Evolutionary conservation across 2,888 invertebrate genomes (phyloP), one percentile per base, ranked within the genome.

Genomic region (Caenorhabditis afra): DNA sequence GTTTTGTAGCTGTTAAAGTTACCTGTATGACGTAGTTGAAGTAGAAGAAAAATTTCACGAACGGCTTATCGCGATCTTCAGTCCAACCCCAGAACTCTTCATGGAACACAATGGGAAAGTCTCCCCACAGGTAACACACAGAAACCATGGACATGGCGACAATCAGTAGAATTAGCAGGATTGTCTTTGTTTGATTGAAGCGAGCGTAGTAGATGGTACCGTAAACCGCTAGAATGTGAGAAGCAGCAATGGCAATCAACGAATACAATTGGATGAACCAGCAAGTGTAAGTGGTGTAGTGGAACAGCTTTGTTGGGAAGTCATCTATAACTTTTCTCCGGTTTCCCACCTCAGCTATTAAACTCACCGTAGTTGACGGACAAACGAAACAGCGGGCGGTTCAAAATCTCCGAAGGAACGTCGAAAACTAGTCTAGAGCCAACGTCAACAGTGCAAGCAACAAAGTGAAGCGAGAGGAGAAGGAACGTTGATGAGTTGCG

Each of bases 211-310:
- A 62, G 8, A 79, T 22, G 0, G 79, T 73, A 16, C 57, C 61
- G 22, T 79, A 79, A 14, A 79, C 79, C 1, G 79, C 79, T 0
- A 79, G 22, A 16, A 79, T 79, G 49, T 79, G 79, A 7, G 79
- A 79, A 18, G 62, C 61, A 16, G 73, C 79, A 10, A 79, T 79
- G 12, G 71, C 79, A 22, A 79, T 79, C 11, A 79, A 45, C 0
- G 79, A 62, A 52, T 79, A 79, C 0, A 79, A 47, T 22, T 79
- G 79, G 59, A 79, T 67, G 35, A 79, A 79, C 79, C 79, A 79
- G 44, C 73, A 61, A 5, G 79, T 39, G 53, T 79, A 79, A 2
- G 79, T 73, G n/a, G 67, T 79, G 52, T 66, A 79, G 44, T 79
- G 79, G 29, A 79, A 79, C 0, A 59, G 47, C 53, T 79, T 79